Evolutionary conservation across 2,113 vertebrate genomes (phyloP).

Genomic region (Scatophagus argus): DNA sequence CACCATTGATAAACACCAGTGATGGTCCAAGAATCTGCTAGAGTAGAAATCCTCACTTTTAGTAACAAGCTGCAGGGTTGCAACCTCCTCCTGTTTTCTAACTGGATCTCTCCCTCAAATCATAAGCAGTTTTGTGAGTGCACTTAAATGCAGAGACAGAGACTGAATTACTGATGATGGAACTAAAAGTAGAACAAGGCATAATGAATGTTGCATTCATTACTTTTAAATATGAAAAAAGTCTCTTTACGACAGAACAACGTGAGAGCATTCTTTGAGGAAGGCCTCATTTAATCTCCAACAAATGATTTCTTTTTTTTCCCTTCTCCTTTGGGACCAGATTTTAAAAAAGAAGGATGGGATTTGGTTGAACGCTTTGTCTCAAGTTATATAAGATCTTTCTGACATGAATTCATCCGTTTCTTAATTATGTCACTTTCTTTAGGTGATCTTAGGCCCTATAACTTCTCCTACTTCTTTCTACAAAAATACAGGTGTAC

Average conservation of each 20-base stretch:
- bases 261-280: slow-evolving; percentile 8
- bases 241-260: slow-evolving; percentile 24
- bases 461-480: neutral
- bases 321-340: neutral
- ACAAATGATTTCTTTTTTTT: slow-evolving; percentile 10
- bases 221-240: slow-evolving; percentile 39
- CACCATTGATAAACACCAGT: neutral
- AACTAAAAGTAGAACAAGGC: slow-evolving; percentile 45
- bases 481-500: neutral
- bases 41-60: neutral
- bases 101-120: slow-evolving; percentile 17
- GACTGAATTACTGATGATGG: slow-evolving; percentile 31
- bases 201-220: slow-evolving; percentile 43
- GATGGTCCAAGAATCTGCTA: neutral
- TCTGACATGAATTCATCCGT: neutral
- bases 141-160: slow-evolving; percentile 13
- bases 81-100: neutral
- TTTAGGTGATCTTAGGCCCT: neutral
- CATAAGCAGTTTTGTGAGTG: neutral
- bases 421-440: slow-evolving; percentile 2
- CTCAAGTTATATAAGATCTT: neutral
- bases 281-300: slow-evolving; percentile 23
- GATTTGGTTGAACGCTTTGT: neutral
- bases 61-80: neutral
- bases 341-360: slow-evolving; percentile 4